Evolutionary conservation across 2,797 vertebrate species (phyloP), one percentile per base, ranked within the genome.

Genomic region (Lagodon rhomboides): DNA sequence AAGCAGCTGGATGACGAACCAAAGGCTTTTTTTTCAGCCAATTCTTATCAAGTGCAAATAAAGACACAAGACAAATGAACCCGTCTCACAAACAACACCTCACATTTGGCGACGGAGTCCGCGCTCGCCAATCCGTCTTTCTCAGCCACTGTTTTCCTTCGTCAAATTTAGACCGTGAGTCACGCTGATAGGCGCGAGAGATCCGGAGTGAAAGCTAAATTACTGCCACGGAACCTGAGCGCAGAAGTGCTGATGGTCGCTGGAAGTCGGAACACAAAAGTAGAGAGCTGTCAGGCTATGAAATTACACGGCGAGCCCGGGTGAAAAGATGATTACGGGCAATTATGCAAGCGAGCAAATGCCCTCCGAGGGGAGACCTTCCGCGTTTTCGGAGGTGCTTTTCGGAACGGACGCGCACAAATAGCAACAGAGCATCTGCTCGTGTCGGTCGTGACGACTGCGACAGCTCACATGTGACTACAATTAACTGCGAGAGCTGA

Each of bases 251-350:
- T 93, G 91, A 93, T 80, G 83, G 59, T 64, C n/a, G 90, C 82
- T 85, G 74, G 84, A 91, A 87, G 85, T 73, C 51, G 87, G 89
- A 38, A 88, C 84, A 82, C 85, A 80, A 90, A 84, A 90, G 85
- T 80, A 85, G 85, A 86, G 88, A 91, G 91, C 90, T 91, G 89
- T 91, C 91, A 89, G 82, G 85, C 81, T 77, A 18, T 86, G 78
- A 89, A 92, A 90, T 90, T 89, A 90, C 91, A 92, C 79, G 71
- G 86, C 71, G 3, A 75, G 89, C 88, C 87, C 13, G 68, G 76
- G 64, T 89, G 87, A 94, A 86, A 80, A 85, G 91, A 89, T 91
- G 88, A 93, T 94, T 94, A 91, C 20, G 75, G 89, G 81, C 85
- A 95, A 94, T 93, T 92, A 92, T 90, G 77, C 71, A 49, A 49